Evolutionary conservation across 2,113 vertebrate species (phyloP).

Genomic region (Microcebus murinus): DNA sequence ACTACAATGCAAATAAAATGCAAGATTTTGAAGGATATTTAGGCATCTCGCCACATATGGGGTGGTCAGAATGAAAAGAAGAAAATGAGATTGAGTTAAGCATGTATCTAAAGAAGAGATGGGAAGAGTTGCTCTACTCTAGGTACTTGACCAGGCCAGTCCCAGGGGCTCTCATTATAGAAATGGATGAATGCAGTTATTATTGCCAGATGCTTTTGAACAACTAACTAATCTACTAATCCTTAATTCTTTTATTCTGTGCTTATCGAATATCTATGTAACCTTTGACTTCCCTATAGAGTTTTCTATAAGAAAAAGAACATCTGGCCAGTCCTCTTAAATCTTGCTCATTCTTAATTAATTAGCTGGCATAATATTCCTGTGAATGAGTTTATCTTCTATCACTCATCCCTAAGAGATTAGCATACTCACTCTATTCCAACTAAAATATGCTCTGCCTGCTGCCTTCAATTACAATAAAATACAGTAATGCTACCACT

Average conservation of each 20-base stretch:
- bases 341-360: not conserved
- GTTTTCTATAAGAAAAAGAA: not conserved
- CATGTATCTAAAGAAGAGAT: not conserved
- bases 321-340: not conserved
- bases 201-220: not conserved
- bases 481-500: not conserved
- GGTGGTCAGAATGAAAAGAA: not conserved
- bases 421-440: not conserved
- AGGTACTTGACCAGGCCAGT: not conserved
- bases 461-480: not conserved
- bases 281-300: not conserved
- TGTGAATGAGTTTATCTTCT: not conserved
- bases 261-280: not conserved
- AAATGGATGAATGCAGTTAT: not conserved
- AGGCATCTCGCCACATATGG: not conserved
- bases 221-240: not conserved
- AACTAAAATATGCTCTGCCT: not conserved
- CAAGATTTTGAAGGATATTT: not conserved
- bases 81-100: not conserved
- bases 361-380: not conserved
- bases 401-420: not conserved
- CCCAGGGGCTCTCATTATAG: not conserved
- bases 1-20: not conserved
- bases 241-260: not conserved
- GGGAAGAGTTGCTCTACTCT: not conserved